phyloP scores from a whole-genome alignment of 2,113 vertebrate species.

The Reinhardtius hippoglossoides region DNA sequence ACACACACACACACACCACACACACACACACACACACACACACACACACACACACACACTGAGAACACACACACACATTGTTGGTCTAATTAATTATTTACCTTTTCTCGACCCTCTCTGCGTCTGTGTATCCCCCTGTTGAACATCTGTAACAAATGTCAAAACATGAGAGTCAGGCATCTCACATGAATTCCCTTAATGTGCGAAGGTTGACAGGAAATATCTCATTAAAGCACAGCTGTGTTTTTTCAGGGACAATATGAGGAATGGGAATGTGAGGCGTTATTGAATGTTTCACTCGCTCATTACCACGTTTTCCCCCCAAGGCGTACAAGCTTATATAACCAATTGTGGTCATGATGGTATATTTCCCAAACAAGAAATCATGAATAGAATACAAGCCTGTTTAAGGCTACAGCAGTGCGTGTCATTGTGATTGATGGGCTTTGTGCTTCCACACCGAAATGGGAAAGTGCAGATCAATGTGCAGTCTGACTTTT shows the following conservation, averaged over 20 bases:
- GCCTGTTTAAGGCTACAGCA: slow-evolving; percentile 1
- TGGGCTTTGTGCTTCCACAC: slow-evolving; percentile 16
- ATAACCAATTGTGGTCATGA: slow-evolving; percentile 18
- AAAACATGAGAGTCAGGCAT: slow-evolving; percentile 44
- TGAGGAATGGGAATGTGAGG: not conserved
- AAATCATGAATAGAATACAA: slow-evolving; percentile 10
- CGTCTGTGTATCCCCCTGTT: slow-evolving; percentile 77
- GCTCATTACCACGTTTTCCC: not conserved
- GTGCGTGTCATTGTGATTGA: slow-evolving; percentile 21
- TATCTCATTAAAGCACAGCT: slow-evolving; percentile 20
- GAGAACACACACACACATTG: not conserved
- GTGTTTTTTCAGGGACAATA: not conserved
- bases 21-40: not conserved
- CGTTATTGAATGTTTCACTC: slow-evolving; percentile 8
- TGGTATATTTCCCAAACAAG: not conserved
- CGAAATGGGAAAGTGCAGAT: slow-evolving; percentile 13
- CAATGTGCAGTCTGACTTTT: not conserved
- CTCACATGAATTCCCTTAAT: not conserved
- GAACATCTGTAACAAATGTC: slow-evolving; percentile 76
- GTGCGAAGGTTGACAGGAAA: slow-evolving; percentile 21
- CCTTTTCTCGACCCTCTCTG: slow-evolving; percentile 80
- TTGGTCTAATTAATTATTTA: slow-evolving; percentile 48
- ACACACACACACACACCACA: too few relatives aligned
- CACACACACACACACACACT: not conserved
- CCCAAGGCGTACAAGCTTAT: slow-evolving; percentile 14